phyloP scores from a whole-genome alignment of 2,888 invertebrate genomes.

The Euphydryas editha region DNA sequence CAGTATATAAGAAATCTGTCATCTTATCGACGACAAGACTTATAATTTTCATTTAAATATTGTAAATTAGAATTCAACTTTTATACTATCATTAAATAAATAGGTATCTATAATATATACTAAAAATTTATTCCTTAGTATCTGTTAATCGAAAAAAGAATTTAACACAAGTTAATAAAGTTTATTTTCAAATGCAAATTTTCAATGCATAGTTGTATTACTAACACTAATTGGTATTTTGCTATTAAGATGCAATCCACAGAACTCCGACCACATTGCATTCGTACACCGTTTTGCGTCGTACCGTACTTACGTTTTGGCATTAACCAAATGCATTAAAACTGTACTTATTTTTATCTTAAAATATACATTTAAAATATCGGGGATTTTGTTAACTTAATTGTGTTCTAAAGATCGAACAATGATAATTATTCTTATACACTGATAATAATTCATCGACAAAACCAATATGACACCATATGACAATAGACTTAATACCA shows the following conservation, averaged over 20 bases:
- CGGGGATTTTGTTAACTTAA: too few species aligned
- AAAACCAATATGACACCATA: too few species aligned
- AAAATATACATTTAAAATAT: too few species aligned
- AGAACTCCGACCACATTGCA: not conserved
- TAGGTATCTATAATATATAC: too few species aligned
- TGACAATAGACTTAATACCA: too few species aligned
- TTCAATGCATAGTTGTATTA: slow-evolving; percentile 9
- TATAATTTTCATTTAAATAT: not conserved
- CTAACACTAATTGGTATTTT: not conserved
- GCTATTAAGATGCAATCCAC: slow-evolving; percentile 7
- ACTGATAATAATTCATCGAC: too few species aligned
- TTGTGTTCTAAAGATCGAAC: too few species aligned
- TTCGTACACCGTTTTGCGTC: not conserved
- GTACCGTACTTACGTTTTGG: not conserved
- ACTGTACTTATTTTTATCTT: too few species aligned
- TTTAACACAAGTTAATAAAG: not conserved
- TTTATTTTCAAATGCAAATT: not conserved
- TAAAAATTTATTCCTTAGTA: not conserved
- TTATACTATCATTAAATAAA: not conserved
- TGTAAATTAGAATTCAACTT: not conserved
- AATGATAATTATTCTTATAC: too few species aligned
- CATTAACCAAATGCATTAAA: not conserved
- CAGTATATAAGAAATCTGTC: too few species aligned
- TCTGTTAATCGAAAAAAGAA: not conserved
- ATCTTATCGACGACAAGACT: too few species aligned